phyloP scores from a whole-genome alignment of 2,797 vertebrate species.

The Nannoperca obscura region DNA sequence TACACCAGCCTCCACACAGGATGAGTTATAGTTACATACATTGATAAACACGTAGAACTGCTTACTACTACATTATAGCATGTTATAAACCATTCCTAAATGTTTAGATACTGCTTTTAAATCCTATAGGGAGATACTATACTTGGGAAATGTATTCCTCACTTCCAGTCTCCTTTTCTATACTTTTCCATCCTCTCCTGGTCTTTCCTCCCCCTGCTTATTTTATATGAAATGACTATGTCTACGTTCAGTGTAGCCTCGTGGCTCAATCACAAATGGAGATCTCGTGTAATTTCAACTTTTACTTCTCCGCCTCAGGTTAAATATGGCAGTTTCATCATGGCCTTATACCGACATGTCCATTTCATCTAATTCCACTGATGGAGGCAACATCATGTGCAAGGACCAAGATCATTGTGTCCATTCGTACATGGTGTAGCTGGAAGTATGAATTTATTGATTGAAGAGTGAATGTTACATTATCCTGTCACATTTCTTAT shows the following conservation, averaged over 20 bases:
- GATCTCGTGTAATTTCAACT: slow-evolving; percentile 31
- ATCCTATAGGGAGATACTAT: too few species aligned
- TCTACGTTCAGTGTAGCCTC: slow-evolving; percentile 7
- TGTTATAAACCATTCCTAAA: neutral
- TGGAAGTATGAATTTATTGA: slow-evolving; percentile 49
- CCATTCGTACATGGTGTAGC: slow-evolving; percentile 32
- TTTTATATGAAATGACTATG: slow-evolving; percentile 27
- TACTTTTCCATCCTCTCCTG: neutral
- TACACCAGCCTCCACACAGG: neutral
- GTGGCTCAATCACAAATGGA: slow-evolving; percentile 13
- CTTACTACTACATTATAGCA: neutral
- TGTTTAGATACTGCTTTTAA: neutral
- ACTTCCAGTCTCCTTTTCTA: neutral
- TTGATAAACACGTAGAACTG: neutral
- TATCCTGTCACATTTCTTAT: slow-evolving; percentile 44
- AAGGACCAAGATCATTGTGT: slow-evolving; percentile 25
- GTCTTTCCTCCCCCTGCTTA: slow-evolving; percentile 17
- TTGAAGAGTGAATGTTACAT: slow-evolving; percentile 43
- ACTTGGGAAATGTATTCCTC: neutral
- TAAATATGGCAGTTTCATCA: slow-evolving; percentile 18
- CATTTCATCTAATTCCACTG: slow-evolving; percentile 41
- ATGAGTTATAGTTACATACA: neutral
- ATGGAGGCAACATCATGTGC: slow-evolving; percentile 20
- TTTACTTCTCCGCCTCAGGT: slow-evolving; percentile 4
- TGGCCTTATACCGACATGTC: neutral